These are phyloP conservation scores for Agrilus planipennis DNA, from an alignment of 1,140 invertebrate species.

Conservation along the genomic window DNA sequence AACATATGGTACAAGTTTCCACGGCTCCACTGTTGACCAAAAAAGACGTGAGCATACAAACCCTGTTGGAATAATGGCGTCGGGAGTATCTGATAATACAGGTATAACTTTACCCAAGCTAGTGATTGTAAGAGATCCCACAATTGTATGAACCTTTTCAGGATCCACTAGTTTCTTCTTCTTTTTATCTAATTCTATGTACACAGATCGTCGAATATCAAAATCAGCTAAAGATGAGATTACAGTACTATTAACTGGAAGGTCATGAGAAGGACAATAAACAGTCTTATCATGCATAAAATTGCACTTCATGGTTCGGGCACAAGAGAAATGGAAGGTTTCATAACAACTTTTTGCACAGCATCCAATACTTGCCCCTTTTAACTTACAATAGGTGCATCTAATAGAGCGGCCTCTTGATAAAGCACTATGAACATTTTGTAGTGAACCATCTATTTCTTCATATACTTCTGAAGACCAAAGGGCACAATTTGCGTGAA, in stretches of 20 bases:
- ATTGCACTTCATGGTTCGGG: constrained; percentile 54
- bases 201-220: constrained; percentile 63
- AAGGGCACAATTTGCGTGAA: constrained; percentile 91
- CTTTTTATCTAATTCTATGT: constrained; percentile 71
- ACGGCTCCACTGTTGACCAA: constrained; percentile 82
- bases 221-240: constrained; percentile 53
- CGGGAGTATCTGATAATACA: constrained; percentile 58
- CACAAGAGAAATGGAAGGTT: constrained; percentile 87
- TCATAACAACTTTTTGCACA: constrained; percentile 76
- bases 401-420: constrained; percentile 70
- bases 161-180: constrained; percentile 64
- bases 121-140: constrained; percentile 74
- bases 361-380: constrained; percentile 86
- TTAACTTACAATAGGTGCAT: constrained; percentile 68
- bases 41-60: constrained; percentile 69
- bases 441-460: constrained; percentile 85
- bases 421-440: constrained; percentile 87
- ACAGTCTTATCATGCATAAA: constrained; percentile 82
- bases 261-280: constrained; percentile 63
- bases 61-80: constrained; percentile 69
- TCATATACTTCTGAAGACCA: constrained; percentile 97
- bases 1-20: constrained; percentile 65
- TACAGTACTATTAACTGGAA: constrained; percentile 44
- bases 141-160: constrained; percentile 58
- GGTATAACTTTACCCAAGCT: constrained; percentile 67